Evolutionary conservation across 2,888 invertebrate species (phyloP), one percentile per base, ranked within the genome.

Genomic region (Lochmaea crataegi): DNA sequence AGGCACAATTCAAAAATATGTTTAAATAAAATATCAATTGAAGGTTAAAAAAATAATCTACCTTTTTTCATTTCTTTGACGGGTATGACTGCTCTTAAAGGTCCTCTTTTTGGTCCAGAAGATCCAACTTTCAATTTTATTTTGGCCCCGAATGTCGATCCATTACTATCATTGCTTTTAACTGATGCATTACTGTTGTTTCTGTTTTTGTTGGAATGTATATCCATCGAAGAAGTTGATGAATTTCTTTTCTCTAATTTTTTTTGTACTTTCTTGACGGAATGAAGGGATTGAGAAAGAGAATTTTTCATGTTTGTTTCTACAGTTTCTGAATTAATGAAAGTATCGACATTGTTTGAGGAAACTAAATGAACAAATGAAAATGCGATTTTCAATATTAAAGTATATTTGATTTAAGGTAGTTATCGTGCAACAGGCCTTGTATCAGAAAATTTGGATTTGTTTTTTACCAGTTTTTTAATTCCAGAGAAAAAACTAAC

Each of bases 31-130:
- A 38, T 38, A 38, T 7, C 32, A 38, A 38, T 1, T 26, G 32
- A 26, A 11, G 26, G 71, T 32, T 38, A 68, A 48, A 67, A 22
- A 60, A 16, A 41, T 14, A 22, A 18, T 71, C 75, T 75, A 77
- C 77, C 22, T 63, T 72, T 72, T 16, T 77, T 76, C 81, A 81
- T 80, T 57, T 77, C 78, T 56, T 78, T 78, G 11, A 81, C 63
- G 10, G 81, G 80, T 58, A 80, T 75, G 5, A 80, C 71, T 14
- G 81, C 81, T 71, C 74, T 80, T 70, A 79, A 63, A 5, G 79
- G 79, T 16, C 79, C 79, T 53, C 67, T 75, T 53, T 71, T 79
- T 1, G 18, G 14, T 53, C 57, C 68, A 18, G 26, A 16, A 56
- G 68, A 53, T 56, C 57, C 12, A 14, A 68, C 32, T 68, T 76